Percentiles rank a stretch among this genome's conserved stretches.
Evolutionary conservation across 2,113 vertebrate genomes (phyloP).

Genomic region (Dasypus novemcinctus): DNA sequence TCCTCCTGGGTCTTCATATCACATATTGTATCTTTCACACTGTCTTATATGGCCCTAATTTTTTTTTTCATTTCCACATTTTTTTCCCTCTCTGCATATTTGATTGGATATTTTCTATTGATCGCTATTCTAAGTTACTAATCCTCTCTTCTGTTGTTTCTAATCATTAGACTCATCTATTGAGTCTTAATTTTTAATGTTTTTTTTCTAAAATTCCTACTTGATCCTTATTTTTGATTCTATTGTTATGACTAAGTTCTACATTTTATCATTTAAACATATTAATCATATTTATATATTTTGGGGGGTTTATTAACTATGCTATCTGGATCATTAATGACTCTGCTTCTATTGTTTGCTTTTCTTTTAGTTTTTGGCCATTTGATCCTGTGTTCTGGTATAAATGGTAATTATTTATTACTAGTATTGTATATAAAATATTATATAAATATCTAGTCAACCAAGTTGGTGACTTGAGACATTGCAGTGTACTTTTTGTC

Average conservation of each 20-base stretch:
- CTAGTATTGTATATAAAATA: not conserved
- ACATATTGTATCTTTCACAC: not conserved
- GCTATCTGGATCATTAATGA: not conserved
- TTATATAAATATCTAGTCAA: too few relatives aligned
- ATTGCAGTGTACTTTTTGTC: too few relatives aligned
- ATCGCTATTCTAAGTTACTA: not conserved
- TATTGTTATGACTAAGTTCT: not conserved
- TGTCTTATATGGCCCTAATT: not conserved
- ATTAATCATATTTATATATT: not conserved
- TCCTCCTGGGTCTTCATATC: not conserved
- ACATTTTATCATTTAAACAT: not conserved
- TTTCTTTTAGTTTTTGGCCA: not conserved
- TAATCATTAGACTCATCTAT: not conserved
- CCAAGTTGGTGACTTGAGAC: too few relatives aligned
- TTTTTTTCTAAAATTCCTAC: not conserved
- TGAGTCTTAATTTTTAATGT: not conserved
- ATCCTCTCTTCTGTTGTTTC: not conserved
- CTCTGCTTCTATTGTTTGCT: not conserved
- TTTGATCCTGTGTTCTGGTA: not conserved
- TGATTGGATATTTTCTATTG: not conserved
- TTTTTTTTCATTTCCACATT: not conserved
- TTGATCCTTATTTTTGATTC: not conserved
- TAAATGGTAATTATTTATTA: not conserved
- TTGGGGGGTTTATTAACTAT: not conserved
- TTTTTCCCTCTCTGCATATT: not conserved